Evolutionary conservation across 2,113 vertebrate genomes (phyloP).

Genomic region (Ibidorhyncha struthersii): DNA sequence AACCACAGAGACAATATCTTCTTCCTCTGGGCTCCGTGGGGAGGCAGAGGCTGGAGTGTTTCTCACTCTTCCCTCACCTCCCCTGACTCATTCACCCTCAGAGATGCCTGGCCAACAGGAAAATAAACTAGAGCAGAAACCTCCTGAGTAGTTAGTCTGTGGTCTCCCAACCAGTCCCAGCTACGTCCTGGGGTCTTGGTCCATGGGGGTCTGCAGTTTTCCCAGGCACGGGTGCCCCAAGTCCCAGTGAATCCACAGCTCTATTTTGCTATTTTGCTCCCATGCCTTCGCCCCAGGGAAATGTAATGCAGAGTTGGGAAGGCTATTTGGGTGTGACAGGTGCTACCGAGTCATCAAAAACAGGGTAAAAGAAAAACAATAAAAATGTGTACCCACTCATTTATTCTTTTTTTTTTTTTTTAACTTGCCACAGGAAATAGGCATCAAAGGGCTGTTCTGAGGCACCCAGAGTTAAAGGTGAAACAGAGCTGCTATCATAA

Average conservation of each 20-base stretch:
- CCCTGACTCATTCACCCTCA: background rate
- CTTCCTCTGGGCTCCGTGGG: constrained; percentile 16
- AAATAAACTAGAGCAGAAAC: background rate
- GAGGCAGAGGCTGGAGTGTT: background rate
- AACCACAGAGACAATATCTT: constrained; percentile 61
- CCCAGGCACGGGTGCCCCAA: background rate
- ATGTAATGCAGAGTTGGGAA: fast-evolving
- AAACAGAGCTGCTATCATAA: background rate
- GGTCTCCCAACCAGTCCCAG: background rate
- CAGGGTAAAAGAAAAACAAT: background rate
- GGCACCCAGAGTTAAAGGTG: background rate
- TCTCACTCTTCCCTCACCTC: background rate
- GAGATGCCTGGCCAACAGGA: background rate
- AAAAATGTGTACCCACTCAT: background rate
- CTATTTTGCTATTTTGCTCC: background rate
- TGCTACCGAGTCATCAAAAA: constrained; percentile 15
- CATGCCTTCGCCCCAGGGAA: background rate
- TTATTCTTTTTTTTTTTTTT: background rate
- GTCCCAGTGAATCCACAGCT: background rate
- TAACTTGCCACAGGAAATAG: constrained; percentile 44
- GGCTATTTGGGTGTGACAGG: background rate
- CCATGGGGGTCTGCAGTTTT: background rate
- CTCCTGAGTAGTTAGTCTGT: background rate
- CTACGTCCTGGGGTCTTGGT: fast-evolving
- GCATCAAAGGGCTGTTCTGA: constrained; percentile 49